Conservation (phyloP, 2,113 vertebrate species). For the Rattus norvegicus region DNA sequence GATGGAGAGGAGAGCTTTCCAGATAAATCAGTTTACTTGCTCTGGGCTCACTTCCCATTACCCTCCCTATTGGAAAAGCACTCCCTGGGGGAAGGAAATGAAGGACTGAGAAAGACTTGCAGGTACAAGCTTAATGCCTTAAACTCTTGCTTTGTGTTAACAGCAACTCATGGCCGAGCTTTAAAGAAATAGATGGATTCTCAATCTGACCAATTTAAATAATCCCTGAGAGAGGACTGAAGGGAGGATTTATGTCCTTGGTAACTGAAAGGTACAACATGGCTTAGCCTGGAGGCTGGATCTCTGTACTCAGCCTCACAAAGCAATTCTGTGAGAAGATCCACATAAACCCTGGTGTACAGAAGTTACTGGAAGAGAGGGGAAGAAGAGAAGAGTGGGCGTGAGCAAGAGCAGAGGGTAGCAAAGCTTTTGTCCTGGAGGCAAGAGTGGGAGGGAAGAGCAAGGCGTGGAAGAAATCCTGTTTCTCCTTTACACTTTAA, state of each 20-base stretch:
- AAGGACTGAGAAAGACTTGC: conserved; percentile 81
- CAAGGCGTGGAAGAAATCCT: neutral
- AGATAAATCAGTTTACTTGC: conserved; percentile 77
- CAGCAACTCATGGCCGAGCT: conserved; percentile 74
- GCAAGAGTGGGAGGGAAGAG: neutral
- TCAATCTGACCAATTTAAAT: conserved; percentile 80
- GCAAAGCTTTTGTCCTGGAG: neutral
- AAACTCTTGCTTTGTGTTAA: conserved; percentile 82
- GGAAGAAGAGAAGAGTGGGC: neutral
- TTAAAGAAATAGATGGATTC: conserved; percentile 81
- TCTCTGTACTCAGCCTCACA: conserved; percentile 25
- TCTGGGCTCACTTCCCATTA: conserved; percentile 25
- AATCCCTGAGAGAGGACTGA: conserved; percentile 67
- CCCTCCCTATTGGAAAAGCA: conserved; percentile 73
- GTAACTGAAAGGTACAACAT: conserved; percentile 50
- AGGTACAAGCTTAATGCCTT: conserved; percentile 82
- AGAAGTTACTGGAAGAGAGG: neutral
- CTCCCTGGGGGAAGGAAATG: conserved; percentile 79
- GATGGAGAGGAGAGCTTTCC: conserved; percentile 77
- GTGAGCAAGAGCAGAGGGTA: neutral
- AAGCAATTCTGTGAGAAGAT: conserved; percentile 5
- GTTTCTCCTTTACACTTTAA: neutral
- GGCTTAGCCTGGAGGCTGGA: conserved; percentile 62
- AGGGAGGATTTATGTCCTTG: conserved; percentile 70
- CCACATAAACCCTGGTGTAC: conserved; percentile 43